A percentile compares a stretch with the other conserved stretches of the same genome.
Conservation (phyloP, 2,113 vertebrate genomes). For the Cinclus cinclus region DNA sequence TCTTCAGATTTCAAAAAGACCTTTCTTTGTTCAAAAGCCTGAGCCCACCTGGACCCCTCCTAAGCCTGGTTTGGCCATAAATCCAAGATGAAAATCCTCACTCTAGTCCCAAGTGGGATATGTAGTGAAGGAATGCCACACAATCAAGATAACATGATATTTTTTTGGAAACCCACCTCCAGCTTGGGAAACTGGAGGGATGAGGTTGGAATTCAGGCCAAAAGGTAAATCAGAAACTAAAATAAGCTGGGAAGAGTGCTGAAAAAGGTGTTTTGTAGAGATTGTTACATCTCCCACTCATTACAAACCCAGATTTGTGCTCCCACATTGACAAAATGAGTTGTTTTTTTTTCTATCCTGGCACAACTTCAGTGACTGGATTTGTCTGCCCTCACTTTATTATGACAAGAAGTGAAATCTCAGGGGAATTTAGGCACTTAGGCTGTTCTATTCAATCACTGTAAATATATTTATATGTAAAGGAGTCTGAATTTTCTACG, state of each 20-base stretch:
- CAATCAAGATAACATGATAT: background rate
- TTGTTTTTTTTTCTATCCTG: fast-evolving
- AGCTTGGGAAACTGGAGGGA: background rate
- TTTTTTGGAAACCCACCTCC: background rate
- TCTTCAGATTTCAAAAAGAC: background rate
- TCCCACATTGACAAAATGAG: background rate
- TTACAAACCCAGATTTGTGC: background rate
- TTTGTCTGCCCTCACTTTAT: background rate
- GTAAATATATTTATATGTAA: background rate
- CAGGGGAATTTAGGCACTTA: background rate
- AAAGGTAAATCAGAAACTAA: background rate
- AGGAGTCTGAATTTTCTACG: background rate
- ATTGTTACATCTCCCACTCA: fast-evolving
- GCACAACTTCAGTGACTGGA: background rate
- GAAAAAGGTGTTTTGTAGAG: background rate
- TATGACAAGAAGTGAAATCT: background rate
- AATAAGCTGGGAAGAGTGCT: background rate
- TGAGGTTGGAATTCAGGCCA: background rate
- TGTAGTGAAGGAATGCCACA: background rate
- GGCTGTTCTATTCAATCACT: background rate
- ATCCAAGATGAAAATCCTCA: background rate
- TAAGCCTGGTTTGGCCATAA: background rate
- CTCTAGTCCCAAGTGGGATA: background rate
- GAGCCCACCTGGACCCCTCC: background rate
- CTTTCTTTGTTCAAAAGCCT: background rate